Evolutionary conservation across 2,888 invertebrate species (phyloP), one percentile per base, ranked within the genome.

Genomic region (Coleophora deauratella): DNA sequence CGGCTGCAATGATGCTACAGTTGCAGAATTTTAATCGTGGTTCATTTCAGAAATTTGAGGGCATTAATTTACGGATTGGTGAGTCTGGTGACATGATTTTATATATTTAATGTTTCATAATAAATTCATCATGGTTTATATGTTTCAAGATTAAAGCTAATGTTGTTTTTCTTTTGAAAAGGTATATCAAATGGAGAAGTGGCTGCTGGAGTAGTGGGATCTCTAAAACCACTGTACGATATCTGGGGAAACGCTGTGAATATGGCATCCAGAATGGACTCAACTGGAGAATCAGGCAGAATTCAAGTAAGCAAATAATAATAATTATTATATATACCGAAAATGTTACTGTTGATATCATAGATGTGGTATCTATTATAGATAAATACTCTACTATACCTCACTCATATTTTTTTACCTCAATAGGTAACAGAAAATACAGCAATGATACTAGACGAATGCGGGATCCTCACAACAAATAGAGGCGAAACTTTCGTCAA

Each of bases 241-340:
- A 96, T 98, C 61, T 98, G 98, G 97, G 98, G 98, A 0, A 94
- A 98, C 73, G 93, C 97, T 0, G 98, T 98, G 0, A 98, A 98
- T 74, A 93, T 98, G 90, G 97, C 98, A 2, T 96, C 97, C 0
- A 88, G 98, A 59, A 97, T 98, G 97, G 98, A 98, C 64, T 95
- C 95, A 0, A 95, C 94, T 1, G 98, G 98, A 7, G 85, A 91
- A 49, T 87, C 91, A 1, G 93, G 93, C 33, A 88, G 89, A 69
- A 93, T 95, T 57, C 94, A 95, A 79, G 92, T 92, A 60, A 51
- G 44, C 39, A 21, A 4, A 21, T 6, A 21, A 4, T 21, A n/a
- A n/a, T n/a, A n/a, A n/a, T n/a, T n/a, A n/a, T n/a, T n/a, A n/a
- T n/a, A n/a, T n/a, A n/a, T n/a, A n/a, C n/a, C n/a, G n/a, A n/a